A percentile compares a stretch with the other conserved stretches of the same genome.
These are phyloP conservation scores for Idaea dimidiata DNA, from an alignment of 2,888 invertebrate species.

Conservation along the genomic window DNA sequence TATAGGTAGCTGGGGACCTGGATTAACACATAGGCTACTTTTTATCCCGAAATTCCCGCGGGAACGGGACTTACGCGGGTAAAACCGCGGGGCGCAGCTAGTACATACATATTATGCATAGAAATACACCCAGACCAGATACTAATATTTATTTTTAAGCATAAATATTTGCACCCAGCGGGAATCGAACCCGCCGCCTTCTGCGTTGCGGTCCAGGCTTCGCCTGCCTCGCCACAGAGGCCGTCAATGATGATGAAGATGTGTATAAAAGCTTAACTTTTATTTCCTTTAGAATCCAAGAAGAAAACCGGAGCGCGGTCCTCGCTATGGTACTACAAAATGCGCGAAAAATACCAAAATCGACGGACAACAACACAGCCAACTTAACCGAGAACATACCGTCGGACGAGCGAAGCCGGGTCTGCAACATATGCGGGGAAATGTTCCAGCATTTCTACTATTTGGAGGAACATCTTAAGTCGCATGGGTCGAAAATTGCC, in stretches of 20 bases:
- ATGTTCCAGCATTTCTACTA: constrained; percentile 72
- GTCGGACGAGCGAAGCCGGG: constrained; percentile 58
- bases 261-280: background rate
- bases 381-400: background rate
- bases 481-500: constrained; percentile 64
- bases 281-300: constrained; percentile 50
- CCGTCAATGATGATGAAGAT: background rate
- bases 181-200: no score
- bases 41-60: no score
- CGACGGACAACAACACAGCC: constrained; percentile 25
- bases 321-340: constrained; percentile 72
- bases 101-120: no score
- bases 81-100: no score
- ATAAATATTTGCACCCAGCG: no score
- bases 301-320: constrained; percentile 64
- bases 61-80: no score
- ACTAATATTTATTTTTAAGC: no score
- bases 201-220: no score
- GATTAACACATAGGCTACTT: no score
- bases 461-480: constrained; percentile 67
- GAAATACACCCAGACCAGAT: no score
- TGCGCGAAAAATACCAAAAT: constrained; percentile 61
- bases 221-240: no score
- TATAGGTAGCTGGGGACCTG: no score
- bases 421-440: constrained; percentile 74